Conservation (phyloP, 2,797 vertebrate species). For the Gymnodraco acuticeps region DNA sequence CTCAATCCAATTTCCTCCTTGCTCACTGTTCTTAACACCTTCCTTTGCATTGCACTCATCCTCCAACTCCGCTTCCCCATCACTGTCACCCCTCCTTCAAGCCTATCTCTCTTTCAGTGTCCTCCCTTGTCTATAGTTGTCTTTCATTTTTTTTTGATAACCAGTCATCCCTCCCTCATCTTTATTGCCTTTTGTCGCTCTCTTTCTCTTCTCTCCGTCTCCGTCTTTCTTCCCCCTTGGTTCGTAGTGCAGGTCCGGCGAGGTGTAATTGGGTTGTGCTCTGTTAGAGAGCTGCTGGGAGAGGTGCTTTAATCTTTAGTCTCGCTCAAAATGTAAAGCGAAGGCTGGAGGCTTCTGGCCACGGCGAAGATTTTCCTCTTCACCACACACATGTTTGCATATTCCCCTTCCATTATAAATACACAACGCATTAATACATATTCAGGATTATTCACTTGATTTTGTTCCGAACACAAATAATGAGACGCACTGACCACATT, state of each 20-base stretch:
- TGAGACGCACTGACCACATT: conserved; percentile 18
- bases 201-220: conserved; percentile 26
- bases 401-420: conserved; percentile 33
- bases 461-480: conserved; percentile 10
- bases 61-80: conserved; percentile 20
- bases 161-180: conserved; percentile 36
- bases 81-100: conserved; percentile 27
- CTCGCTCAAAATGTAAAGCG: conserved; percentile 80
- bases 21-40: conserved; percentile 58
- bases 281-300: conserved; percentile 72
- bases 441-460: conserved; percentile 29
- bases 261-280: conserved; percentile 83
- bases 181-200: conserved; percentile 32
- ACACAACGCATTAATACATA: conserved; percentile 39
- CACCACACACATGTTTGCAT: conserved; percentile 47
- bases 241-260: conserved; percentile 62
- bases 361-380: conserved; percentile 56
- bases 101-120: conserved; percentile 30
- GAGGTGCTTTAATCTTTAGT: conserved; percentile 85
- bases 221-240: conserved; percentile 14
- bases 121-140: conserved; percentile 4
- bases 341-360: conserved; percentile 71
- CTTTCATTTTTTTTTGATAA: conserved; percentile 22
- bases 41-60: conserved; percentile 52
- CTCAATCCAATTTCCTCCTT: conserved; percentile 48